phyloP scores from a whole-genome alignment of 2,113 vertebrate species.

The Phalacrocorax carbo region DNA sequence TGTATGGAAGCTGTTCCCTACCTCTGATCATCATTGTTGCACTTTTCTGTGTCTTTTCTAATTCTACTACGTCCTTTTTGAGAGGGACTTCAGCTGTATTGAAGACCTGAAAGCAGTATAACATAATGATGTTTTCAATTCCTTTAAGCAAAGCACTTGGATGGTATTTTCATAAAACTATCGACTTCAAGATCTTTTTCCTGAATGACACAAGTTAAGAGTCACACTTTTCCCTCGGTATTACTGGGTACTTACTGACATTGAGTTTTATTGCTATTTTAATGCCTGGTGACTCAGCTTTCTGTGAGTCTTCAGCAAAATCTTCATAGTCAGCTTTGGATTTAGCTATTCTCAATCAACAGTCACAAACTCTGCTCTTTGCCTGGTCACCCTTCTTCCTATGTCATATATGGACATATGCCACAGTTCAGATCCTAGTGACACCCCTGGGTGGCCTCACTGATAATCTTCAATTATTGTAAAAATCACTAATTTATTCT shows the following conservation, averaged over 20 bases:
- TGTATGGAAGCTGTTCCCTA: not conserved
- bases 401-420: not conserved
- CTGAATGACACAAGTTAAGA: not conserved
- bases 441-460: not conserved
- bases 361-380: not conserved
- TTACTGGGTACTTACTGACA: not conserved
- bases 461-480: not conserved
- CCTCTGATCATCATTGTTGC: not conserved
- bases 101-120: not conserved
- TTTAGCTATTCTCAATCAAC: not conserved
- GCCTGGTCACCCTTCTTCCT: not conserved
- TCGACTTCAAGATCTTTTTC: not conserved
- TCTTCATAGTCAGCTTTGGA: not conserved
- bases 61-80: not conserved
- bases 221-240: not conserved
- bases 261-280: not conserved
- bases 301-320: not conserved
- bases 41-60: constrained; percentile 40
- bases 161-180: constrained; percentile 18
- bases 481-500: not conserved
- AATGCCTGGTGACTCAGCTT: not conserved
- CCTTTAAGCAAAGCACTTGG: not conserved
- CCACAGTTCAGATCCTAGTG: not conserved
- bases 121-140: not conserved
- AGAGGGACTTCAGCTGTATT: not conserved